Base-by-base conservation (phyloP, 2,888 invertebrate species). In the Trissoscelio sp. region DNA sequence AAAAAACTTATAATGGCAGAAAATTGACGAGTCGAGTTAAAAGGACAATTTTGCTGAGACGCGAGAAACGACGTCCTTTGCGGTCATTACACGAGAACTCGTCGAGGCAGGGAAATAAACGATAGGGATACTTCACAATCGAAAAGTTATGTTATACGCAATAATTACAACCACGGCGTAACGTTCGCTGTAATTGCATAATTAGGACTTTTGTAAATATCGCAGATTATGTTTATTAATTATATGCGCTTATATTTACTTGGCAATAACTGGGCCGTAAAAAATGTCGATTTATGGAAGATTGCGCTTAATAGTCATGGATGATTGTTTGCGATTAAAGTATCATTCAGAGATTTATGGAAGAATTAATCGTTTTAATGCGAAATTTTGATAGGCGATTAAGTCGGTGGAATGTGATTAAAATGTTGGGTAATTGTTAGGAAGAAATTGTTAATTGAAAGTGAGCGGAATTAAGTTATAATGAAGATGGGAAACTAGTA, bases 221-320 rank as follows among this genome's bases (percentile, higher is more conserved):
- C 73, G 62, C 39, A 53, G 53, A 73, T 73, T 73, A 53, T 16
- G 53, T 62, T 53, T 48, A 73, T 62, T 62, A 53, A 62, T 42
- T 31, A 46, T 24, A 28, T 11, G 60, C 28, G 48, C 22, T 16
- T 44, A n/a, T n/a, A 48, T 34, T 58, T 34, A 42, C 46, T 20
- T 12, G n/a, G 57, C 42, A 44, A 46, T 57, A 22, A 57, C 9
- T 22, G 6, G 14, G 7, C 28, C 24, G 42, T 39, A 72, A 72
- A 51, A 60, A 6, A 16, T 22, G 18, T n/a, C 22, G 46, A 60
- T 34, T 57, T 72, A 51, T 51, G 72, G 9, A 11, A 24, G 22
- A 51, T 34, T 11, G 3, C 22, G 34, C 11, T 11, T 18, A 28
- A 42, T 9, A 12, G n/a, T 39, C 3, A 3, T 12, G 39, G 6